Base-by-base conservation (phyloP, 2,113 vertebrate species). In the Bujurquina vittata region DNA sequence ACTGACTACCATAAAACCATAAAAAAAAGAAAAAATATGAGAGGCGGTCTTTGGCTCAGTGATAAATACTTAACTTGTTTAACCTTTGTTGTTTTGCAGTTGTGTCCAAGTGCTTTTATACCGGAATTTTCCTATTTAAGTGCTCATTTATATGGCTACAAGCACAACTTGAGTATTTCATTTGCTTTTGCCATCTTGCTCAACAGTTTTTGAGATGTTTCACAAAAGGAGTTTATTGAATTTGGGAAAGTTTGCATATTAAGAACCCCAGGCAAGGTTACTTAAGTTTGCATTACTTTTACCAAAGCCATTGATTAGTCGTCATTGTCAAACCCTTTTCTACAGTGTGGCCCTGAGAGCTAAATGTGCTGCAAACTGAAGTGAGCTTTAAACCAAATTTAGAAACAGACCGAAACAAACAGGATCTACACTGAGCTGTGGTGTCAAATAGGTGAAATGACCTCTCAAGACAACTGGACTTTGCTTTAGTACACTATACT, bases 1-100 rank as follows among this genome's bases (percentile, higher is more conserved):
- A 79, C 56, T 1, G 54, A 77, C 81, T 86, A 88, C 80, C 29
- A 62, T 22, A 33, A 80, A 78, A 29, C 67, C 29, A 65, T 43
- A 62, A 33, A 61, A 81, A 63, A 20, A 52, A 61, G 26, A 87
- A 82, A 82, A 67, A 40, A 10, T 58, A 59, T 35, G 33, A 61
- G 18, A 54, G 17, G 63, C 35, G 6, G 33, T 1, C 10, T 35
- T 35, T 67, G 14, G 43, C 33, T 23, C 18, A 3, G 14, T 55
- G 20, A 18, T 7, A 10, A n/a, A 55, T 18, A 18, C 17, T 20
- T 52, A 52, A 3, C 52, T 55, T 14, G 22, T 3, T 1, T 65
- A 23, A 22, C 22, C 15, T 65, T n/a, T 43, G n/a, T 0, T 23
- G 15, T 43, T 65, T n/a, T 43, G 62, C 20, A 63, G 20, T 22